A percentile compares a stretch with the other conserved stretches of the same genome.
Evolutionary conservation across 2,113 vertebrate genomes (phyloP).

Genomic region (Gulo gulo): DNA sequence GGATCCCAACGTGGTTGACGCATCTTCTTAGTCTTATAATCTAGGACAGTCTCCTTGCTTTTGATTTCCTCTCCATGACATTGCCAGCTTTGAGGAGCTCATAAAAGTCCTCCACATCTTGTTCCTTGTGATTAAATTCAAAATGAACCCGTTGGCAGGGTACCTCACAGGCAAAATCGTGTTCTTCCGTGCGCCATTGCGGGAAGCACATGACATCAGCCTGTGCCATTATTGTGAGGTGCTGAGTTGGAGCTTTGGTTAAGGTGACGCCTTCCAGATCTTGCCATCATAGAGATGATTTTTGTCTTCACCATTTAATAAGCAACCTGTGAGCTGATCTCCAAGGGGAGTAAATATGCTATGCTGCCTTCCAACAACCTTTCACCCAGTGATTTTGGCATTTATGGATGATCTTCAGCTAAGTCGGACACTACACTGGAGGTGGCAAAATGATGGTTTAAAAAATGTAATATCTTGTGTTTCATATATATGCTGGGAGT

Average conservation of each 20-base stretch:
- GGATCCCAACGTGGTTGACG: not conserved
- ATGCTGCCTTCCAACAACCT: not conserved
- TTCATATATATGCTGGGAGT: not conserved
- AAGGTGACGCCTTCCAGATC: not conserved
- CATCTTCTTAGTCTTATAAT: not conserved
- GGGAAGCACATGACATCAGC: rapidly evolving
- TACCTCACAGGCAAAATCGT: not conserved
- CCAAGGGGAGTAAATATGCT: not conserved
- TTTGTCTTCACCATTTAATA: not conserved
- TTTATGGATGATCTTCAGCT: not conserved
- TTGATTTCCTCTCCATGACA: not conserved
- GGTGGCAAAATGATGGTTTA: not conserved
- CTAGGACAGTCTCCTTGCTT: not conserved
- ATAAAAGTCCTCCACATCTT: not conserved
- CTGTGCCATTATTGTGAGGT: too few relatives aligned
- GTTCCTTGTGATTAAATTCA: not conserved
- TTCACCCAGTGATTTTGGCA: not conserved
- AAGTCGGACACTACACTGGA: not conserved
- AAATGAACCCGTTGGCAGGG: not conserved
- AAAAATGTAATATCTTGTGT: not conserved
- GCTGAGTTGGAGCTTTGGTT: not conserved
- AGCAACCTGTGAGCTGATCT: not conserved
- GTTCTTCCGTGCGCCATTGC: not conserved
- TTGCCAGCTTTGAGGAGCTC: not conserved
- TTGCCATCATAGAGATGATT: not conserved